Conservation (phyloP, 2,888 invertebrate genomes). For the Dryomyza anilis region DNA sequence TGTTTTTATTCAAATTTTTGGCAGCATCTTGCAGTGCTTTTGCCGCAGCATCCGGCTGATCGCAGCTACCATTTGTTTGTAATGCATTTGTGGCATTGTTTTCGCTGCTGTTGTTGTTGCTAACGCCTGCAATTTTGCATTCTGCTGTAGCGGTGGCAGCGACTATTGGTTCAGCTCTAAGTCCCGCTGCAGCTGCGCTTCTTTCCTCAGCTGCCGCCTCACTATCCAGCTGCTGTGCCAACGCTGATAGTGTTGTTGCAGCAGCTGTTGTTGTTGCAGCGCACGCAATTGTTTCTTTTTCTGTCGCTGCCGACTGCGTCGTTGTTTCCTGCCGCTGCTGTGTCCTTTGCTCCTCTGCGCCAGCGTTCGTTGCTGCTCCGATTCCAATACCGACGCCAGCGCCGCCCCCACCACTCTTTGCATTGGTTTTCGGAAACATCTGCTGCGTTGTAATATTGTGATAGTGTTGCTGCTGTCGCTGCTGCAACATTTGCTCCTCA, state of each 20-base stretch:
- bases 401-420: slow-evolving; percentile 35
- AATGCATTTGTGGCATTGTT: no score
- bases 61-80: slow-evolving; percentile 26
- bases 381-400: background rate
- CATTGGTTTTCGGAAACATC: slow-evolving; percentile 53
- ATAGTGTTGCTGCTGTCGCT: slow-evolving; percentile 55
- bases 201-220: slow-evolving; percentile 42
- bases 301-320: background rate
- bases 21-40: background rate
- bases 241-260: slow-evolving; percentile 37
- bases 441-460: slow-evolving; percentile 54
- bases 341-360: background rate
- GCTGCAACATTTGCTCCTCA: slow-evolving; percentile 59
- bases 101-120: slow-evolving; percentile 24
- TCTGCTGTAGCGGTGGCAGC: no score
- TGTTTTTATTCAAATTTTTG: slow-evolving; percentile 2
- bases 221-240: slow-evolving; percentile 50
- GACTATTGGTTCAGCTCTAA: no score
- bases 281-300: background rate
- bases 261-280: slow-evolving; percentile 16
- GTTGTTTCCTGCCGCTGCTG: background rate
- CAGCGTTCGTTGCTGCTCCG: background rate
- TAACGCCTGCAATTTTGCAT: background rate
- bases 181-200: slow-evolving; percentile 19
- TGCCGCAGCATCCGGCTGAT: slow-evolving; percentile 44